Base-by-base conservation (phyloP, 1,140 invertebrate genomes). In the Galleria mellonella region DNA sequence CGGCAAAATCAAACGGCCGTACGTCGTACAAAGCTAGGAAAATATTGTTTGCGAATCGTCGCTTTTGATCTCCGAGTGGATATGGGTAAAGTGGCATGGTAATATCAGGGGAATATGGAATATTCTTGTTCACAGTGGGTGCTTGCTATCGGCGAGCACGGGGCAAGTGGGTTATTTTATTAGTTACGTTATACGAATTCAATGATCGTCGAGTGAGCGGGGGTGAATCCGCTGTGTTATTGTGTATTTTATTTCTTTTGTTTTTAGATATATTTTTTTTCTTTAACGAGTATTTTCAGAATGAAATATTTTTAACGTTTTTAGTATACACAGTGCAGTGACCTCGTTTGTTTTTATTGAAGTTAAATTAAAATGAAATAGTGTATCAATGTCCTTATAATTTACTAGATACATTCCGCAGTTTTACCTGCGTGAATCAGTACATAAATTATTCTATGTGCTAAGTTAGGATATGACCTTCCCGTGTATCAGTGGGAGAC, bases 21-120 rank as follows among this genome's bases (percentile, higher is more conserved):
- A 17, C 30, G 10, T 23, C 17, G 17, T 3, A 31, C 4, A 13
- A 15, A 17, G 30, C 35, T 17, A 17, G 35, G 35, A 37, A 37
- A 37, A 37, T 37, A 37, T 37, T 37, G 35, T 37, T 15, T 13
- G 35, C 15, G 35, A 37, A 17, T 37, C 35, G 14, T 15, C 35
- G 35, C 35, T 15, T 37, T 37, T 37, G 35, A 37, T 37, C 35
- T 37, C 14, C 11, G 35, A 37, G 35, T 37, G 35, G 14, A 37
- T 37, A 37, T 13, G 35, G 35, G 35, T 37, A n/a, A 37, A 37
- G 35, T 37, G 35, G 35, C 35, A 37, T 37, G 35, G 35, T 37
- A 37, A 37, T 37, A 37, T 37, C 17, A 15, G 35, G 35, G 35
- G 35, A 37, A 37, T 37, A 37, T 37, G 35, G 35, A 37, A 37